Evolutionary conservation across 2,113 vertebrate species (phyloP).

Genomic region (Sinocyclocheilus anophthalmus): DNA sequence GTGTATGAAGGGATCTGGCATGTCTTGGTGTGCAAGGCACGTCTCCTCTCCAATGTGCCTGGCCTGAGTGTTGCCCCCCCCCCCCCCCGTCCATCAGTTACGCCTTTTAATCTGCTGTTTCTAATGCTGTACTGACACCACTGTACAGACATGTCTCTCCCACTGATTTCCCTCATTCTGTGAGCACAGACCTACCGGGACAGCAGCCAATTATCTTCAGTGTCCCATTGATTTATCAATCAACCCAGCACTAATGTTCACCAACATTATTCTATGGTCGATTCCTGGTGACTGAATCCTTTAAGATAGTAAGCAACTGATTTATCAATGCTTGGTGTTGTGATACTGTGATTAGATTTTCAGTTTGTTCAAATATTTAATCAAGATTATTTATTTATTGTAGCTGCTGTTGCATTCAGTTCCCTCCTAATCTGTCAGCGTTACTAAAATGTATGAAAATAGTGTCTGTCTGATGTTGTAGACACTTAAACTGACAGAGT

Average conservation of each 20-base stretch:
- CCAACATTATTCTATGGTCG: background rate
- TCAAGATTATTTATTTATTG: background rate
- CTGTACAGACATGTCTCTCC: constrained; percentile 14
- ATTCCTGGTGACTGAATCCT: background rate
- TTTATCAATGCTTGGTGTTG: background rate
- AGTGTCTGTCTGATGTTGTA: background rate
- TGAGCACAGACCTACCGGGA: background rate
- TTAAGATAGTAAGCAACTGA: background rate
- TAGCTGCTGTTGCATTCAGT: background rate
- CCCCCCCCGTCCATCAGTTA: background rate
- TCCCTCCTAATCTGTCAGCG: background rate
- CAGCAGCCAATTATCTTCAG: constrained; percentile 31
- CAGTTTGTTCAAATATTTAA: background rate
- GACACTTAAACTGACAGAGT: background rate
- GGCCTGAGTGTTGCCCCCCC: constrained; percentile 7
- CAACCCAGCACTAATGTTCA: constrained; percentile 2
- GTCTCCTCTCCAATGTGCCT: background rate
- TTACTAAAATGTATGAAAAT: background rate
- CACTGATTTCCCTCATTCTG: background rate
- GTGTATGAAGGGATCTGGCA: background rate
- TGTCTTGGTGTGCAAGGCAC: constrained; percentile 31
- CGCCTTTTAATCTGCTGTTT: constrained; percentile 36
- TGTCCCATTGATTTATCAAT: constrained; percentile 40
- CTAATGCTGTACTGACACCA: constrained; percentile 31
- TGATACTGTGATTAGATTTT: background rate